Base-by-base conservation (phyloP, 2,888 invertebrate species). In the Pandemis heparana region DNA sequence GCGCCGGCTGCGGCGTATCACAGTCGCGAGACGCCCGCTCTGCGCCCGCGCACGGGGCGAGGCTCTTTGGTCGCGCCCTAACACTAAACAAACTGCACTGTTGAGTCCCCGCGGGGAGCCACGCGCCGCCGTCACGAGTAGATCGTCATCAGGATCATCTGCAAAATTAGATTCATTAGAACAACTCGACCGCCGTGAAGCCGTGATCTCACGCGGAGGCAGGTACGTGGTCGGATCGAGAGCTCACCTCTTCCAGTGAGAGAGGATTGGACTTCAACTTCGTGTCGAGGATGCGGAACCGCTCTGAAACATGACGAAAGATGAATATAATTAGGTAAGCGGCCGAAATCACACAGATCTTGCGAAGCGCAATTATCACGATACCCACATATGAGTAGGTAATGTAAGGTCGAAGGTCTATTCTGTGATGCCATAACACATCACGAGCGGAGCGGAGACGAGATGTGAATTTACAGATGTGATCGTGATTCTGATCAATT, bases 241-340 rank as follows among this genome's bases (percentile, higher is more conserved):
- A 3, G 84, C 90, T 86, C 85, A 96, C 96, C 95, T 97, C 96
- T 93, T 97, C 97, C 78, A 97, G 86, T 10, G 96, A 96, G 75
- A 96, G 90, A 56, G 96, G 96, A 87, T 96, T 97, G 76, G 95
- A 95, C 87, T 96, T 96, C 92, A 96, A 95, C 91, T 96, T 96
- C 53, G 96, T 95, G 83, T 97, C 96, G 78, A 97, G 92, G 81
- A 95, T 96, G 82, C 96, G 96, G 87, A 96, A 96, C 75, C 96
- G 88, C 83, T 97, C 96, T 96, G 94, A 89, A 95, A 86, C 75
- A 77, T 78, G 5, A 79, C 71, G 16, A 71, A n/a, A n/a, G n/a
- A n/a, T n/a, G n/a, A n/a, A n/a, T n/a, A n/a, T n/a, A n/a, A n/a
- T n/a, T n/a, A n/a, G n/a, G n/a, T n/a, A n/a, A n/a, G n/a, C n/a